Evolutionary conservation across 2,113 vertebrate species (phyloP).

Genomic region (Oryzias celebensis): DNA sequence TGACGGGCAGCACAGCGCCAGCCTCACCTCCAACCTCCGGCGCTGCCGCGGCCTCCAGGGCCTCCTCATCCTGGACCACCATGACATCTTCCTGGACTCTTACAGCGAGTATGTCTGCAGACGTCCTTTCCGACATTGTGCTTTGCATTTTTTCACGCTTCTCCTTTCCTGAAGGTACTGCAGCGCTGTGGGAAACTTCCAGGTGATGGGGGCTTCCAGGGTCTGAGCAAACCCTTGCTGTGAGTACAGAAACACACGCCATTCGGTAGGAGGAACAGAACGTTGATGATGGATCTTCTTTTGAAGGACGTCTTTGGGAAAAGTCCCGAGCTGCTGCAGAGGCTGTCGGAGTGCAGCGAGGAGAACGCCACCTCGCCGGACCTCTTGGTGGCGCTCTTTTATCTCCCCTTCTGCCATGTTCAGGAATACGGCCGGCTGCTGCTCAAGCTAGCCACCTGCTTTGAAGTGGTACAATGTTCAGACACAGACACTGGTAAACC

Average conservation of each 20-base stretch:
- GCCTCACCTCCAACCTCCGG: constrained; percentile 87
- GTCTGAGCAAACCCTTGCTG: constrained; percentile 89
- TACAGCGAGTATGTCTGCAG: constrained; percentile 85
- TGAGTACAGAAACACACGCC: constrained; percentile 72
- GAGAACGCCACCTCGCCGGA: constrained; percentile 82
- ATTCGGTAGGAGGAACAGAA: neutral
- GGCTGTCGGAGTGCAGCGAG: constrained; percentile 83
- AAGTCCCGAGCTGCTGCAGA: constrained; percentile 85
- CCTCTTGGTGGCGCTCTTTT: constrained; percentile 85
- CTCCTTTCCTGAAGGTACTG: constrained; percentile 81
- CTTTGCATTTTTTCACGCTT: neutral
- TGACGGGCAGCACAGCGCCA: constrained; percentile 90
- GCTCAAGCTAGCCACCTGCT: constrained; percentile 92
- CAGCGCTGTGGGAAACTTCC: constrained; percentile 83
- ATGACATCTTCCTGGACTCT: constrained; percentile 87
- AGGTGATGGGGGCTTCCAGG: constrained; percentile 91
- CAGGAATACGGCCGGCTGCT: constrained; percentile 88
- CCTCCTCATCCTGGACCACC: constrained; percentile 88
- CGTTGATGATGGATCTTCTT: neutral
- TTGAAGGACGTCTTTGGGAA: constrained; percentile 90
- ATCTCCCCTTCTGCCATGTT: constrained; percentile 85
- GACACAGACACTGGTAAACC: too few relatives aligned
- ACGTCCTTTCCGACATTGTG: neutral
- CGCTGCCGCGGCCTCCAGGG: constrained; percentile 81
- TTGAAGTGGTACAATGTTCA: constrained; percentile 84